Base-by-base conservation (phyloP, 2,797 vertebrate genomes). In the Pristis pectinata region DNA sequence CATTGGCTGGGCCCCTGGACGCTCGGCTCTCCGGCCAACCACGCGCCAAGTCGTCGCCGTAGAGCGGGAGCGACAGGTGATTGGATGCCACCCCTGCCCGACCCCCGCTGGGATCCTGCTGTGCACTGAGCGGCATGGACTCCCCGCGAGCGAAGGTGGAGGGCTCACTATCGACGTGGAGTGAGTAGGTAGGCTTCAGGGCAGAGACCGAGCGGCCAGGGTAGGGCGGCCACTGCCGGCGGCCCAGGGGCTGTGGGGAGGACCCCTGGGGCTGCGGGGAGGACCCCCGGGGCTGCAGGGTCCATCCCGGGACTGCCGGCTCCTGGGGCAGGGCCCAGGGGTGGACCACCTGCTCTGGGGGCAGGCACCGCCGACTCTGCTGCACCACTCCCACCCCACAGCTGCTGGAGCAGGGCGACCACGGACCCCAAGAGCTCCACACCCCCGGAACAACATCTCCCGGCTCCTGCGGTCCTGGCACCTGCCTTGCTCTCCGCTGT, bases 241-340 rank as follows among this genome's bases (percentile, higher is more conserved):
- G 2, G 17, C 17, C 3, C 10, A 10, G 11, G 5, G 76, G n/a
- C 2, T 0, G 76, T 1, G 15, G 0, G n/a, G 41, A 15, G 10
- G 34, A 15, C 76, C 76, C 37, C 76, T 13, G 11, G 5, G 34
- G n/a, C 2, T 0, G 76, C 1, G 15, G 0, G n/a, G 41, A 15
- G 10, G 34, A 15, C 76, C 76, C 37, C 76, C 72, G 30, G 5
- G 72, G 72, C 1, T 34, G 79, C 37, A 7, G 37, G 0, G 41
- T 17, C n/a, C 79, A 80, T 37, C 79, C 8, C 37, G 11, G 76
- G 74, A 27, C 30, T 41, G 41, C 41, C 41, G 41, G 41, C 41
- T 41, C 41, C 41, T 41, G 6, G 6, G 6, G 79, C 37, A 7
- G 37, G 0, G 41, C 17, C n/a, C 79, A 80, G 37, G 79, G 8